Percentiles rank a stretch among this genome's conserved stretches.
phyloP scores from a whole-genome alignment of 2,797 vertebrate species.

The Sebastes itinus region DNA sequence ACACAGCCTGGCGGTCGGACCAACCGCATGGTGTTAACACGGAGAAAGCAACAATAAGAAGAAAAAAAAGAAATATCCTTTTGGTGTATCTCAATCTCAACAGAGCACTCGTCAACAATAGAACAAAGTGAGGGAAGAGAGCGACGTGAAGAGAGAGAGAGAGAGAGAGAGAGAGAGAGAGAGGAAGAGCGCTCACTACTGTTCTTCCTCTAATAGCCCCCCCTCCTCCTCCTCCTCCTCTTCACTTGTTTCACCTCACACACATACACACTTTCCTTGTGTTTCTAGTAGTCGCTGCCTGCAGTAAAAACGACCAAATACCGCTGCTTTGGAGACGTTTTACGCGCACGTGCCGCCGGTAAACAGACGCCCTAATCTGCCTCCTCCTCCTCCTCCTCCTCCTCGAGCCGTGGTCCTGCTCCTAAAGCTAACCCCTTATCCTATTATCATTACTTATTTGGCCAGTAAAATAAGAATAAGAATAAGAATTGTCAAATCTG shows the following conservation, averaged over 20 bases:
- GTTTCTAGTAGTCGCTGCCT: conserved; percentile 73
- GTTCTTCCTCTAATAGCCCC: conserved; percentile 79
- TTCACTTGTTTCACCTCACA: conserved; percentile 72
- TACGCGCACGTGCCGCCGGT: conserved; percentile 83
- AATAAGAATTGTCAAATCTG: not conserved
- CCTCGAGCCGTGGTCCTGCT: conserved; percentile 37
- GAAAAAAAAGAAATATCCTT: conserved; percentile 55
- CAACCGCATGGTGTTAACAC: conserved; percentile 53
- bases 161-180: conserved; percentile 24
- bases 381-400: conserved; percentile 20
- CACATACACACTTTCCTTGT: conserved; percentile 63
- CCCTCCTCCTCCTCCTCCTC: conserved; percentile 73
- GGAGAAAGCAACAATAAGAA: conserved; percentile 19
- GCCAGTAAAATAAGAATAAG: not conserved
- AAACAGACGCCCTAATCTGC: conserved; percentile 81
- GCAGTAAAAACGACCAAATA: conserved; percentile 79
- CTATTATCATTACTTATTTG: conserved; percentile 1
- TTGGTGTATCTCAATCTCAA: conserved; percentile 70
- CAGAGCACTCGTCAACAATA: conserved; percentile 80
- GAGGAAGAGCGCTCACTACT: conserved; percentile 79
- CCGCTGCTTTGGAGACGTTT: conserved; percentile 69
- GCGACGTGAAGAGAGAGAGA: conserved; percentile 72
- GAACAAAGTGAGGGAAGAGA: conserved; percentile 83
- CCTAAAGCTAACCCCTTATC: conserved; percentile 11
- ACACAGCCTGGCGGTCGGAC: conserved; percentile 42